These are phyloP conservation scores for Drosophila macrothrix DNA, from an alignment of 2,888 invertebrate genomes.

Conservation along the genomic window DNA sequence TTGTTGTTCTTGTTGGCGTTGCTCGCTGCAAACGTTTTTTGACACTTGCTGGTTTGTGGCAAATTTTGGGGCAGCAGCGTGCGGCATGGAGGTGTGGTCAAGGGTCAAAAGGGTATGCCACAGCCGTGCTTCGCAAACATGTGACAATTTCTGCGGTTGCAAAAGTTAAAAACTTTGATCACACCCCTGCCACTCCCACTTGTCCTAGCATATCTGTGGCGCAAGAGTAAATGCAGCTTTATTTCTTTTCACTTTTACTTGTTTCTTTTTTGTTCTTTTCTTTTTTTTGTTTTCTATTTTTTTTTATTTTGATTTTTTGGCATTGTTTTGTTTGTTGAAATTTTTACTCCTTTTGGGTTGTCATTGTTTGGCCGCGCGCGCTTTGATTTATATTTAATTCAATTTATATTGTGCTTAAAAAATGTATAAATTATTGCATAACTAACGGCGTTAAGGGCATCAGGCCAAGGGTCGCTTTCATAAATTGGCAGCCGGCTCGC, in stretches of 20 bases:
- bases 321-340: constrained; percentile 17
- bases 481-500: constrained; percentile 74
- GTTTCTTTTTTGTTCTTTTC: not conserved
- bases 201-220: constrained; percentile 16
- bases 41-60: constrained; percentile 76
- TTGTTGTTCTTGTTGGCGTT: constrained; percentile 29
- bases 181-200: constrained; percentile 10
- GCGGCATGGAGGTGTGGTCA: constrained; percentile 49
- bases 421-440: constrained; percentile 75
- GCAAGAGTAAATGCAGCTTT: constrained; percentile 15
- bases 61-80: constrained; percentile 63
- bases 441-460: constrained; percentile 45
- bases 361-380: constrained; percentile 24
- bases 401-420: constrained; percentile 80
- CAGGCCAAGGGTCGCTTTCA: constrained; percentile 63
- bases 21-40: constrained; percentile 66
- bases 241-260: not conserved
- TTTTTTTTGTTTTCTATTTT: not conserved
- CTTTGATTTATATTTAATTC: constrained; percentile 80
- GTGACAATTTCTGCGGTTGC: constrained; percentile 73
- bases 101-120: constrained; percentile 16
- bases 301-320: not conserved
- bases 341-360: constrained; percentile 32
- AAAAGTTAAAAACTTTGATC: constrained; percentile 69
- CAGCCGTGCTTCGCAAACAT: constrained; percentile 62